Evolutionary conservation across 1,140 invertebrate genomes (phyloP), one percentile per base, ranked within the genome.

Genomic region (Pachypsylla venusta): DNA sequence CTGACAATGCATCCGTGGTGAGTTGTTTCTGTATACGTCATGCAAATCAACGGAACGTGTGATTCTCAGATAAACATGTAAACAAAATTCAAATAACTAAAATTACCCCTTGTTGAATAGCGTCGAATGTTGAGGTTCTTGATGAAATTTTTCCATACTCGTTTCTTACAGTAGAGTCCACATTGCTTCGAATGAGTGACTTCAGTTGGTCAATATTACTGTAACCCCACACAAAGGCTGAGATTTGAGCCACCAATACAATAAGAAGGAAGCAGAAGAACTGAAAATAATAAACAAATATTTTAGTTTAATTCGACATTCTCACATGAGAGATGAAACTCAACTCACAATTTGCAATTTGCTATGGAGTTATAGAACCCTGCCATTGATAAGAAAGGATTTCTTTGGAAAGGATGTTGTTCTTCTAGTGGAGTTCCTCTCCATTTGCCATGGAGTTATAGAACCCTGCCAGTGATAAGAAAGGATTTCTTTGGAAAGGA

Each of bases 171-270:
- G 83, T 83, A 54, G 74, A 72, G 64, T 80, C 77, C 14, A 85
- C 78, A 55, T 75, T 77, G 20, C 74, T 70, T 59, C 76, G 73
- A 39, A 87, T 75, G 57, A 82, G 71, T 40, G 78, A 73, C 68
- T 82, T 76, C 28, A 87, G 73, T 63, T 78, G 76, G 58, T 83
- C 77, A 61, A 73, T 74, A 66, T 87, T 81, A 56, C 77, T 76
- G 68, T 81, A 85, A 20, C 80, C 78, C 84, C 85, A 88, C 59
- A 80, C 76, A 35, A 77, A 83, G 54, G 81, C 81, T 1, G 84
- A 82, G 30, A 86, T 76, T 76, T 88, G 82, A 19, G 81, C 82
- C n/a, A 87, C 83, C 65, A 88, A 75, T 42, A 87, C 79, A n/a
- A 87, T 75, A 39, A 89, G 70, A 42, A 88, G 74, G 40, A 85